Evolutionary conservation across 1,140 invertebrate genomes (phyloP), one percentile per base, ranked within the genome.

Genomic region (Gryllus bimaculatus): DNA sequence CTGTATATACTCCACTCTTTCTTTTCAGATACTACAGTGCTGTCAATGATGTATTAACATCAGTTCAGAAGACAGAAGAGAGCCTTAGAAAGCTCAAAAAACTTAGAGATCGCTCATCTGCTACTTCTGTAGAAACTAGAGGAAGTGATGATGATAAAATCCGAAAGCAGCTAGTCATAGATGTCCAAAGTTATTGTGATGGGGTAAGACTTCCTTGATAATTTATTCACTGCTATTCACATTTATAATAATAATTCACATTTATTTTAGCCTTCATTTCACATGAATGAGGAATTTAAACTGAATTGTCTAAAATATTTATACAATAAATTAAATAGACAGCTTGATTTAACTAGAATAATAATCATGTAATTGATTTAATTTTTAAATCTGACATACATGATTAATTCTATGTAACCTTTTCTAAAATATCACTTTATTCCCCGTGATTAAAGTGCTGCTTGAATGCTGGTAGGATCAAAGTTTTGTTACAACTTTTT

Each of bases 31-130:
- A 96, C 87, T 91, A 89, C 81, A 89, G 87, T 81, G 90, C 92
- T 80, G 95, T 97, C 15, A 89, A 89, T 80, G 95, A 98, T 86
- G 95, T 98, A 8, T 87, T 98, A 78, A 95, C 92, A 66, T 97
- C 96, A 8, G 96, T 98, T 1, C 95, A 95, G 85, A 96, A 95
- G 88, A 98, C 96, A 81, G 96, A 98, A 85, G 96, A 98, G 84
- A 97, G 95, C 82, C 86, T 97, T 74, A 90, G 93, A 84, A 90
- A 94, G 82, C 87, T 98, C 79, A 97, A 97, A 85, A 95, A 95
- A 87, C 92, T 94, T 76, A 88, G 93, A 81, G 92, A 80, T 79
- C 81, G 80, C 80, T 78, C 79, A 80, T 79, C 83, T 73, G 84
- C 83, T 79, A 84, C 84, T 39, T 83, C 84, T 79, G 81, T 82